phyloP scores from a whole-genome alignment of 2,888 invertebrate genomes.

The Dendrolimus houi region DNA sequence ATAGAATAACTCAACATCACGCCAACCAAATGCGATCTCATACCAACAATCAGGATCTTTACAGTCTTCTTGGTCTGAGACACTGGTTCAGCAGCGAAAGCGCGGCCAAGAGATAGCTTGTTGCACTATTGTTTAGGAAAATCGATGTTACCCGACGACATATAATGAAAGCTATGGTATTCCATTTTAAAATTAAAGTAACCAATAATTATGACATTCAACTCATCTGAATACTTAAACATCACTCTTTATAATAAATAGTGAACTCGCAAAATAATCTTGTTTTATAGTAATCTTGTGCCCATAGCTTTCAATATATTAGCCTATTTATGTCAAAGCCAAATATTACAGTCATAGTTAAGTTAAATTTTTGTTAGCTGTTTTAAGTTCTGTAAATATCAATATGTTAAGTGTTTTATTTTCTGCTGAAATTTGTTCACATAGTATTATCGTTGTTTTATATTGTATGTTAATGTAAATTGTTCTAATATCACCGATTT shows the following conservation, averaged over 20 bases:
- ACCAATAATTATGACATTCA: no score
- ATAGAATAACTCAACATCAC: constrained; percentile 40
- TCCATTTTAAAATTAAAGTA: neutral
- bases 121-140: constrained; percentile 39
- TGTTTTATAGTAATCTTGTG: constrained; percentile 5
- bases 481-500: constrained; percentile 57
- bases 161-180: constrained; percentile 69
- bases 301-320: constrained; percentile 71
- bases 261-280: no score
- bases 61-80: constrained; percentile 61
- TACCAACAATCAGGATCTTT: constrained; percentile 54
- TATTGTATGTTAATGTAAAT: constrained; percentile 55
- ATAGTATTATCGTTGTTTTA: constrained; percentile 72
- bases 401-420: constrained; percentile 61
- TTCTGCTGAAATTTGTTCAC: constrained; percentile 54
- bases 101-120: constrained; percentile 65
- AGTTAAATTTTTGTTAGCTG: constrained; percentile 54
- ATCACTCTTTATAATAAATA: no score
- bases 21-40: constrained; percentile 39
- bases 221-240: neutral
- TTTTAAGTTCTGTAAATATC: constrained; percentile 71
- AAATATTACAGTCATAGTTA: constrained; percentile 76
- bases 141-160: constrained; percentile 73
- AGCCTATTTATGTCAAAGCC: constrained; percentile 74
- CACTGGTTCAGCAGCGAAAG: constrained; percentile 71